A percentile compares a stretch with the other conserved stretches of the same genome.
Conservation (phyloP, 2,797 vertebrate genomes). For the Syndactyla subalaris region DNA sequence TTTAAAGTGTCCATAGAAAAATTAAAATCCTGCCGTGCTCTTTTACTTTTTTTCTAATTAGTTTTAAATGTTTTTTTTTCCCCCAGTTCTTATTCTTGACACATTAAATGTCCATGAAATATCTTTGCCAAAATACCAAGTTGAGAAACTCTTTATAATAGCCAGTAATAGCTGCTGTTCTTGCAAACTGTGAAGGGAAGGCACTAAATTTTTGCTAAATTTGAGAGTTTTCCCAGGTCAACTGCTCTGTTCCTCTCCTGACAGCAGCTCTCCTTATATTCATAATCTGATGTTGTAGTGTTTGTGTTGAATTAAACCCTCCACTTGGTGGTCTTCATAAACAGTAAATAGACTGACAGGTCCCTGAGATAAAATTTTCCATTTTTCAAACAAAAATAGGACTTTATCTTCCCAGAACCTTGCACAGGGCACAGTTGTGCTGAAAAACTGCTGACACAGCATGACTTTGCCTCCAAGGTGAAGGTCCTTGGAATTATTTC, state of each 20-base stretch:
- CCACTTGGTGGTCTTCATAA: not conserved
- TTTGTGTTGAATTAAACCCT: not conserved
- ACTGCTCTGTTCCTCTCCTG: not conserved
- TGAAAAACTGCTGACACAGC: not conserved
- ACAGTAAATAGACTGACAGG: not conserved
- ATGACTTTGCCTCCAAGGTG: not conserved
- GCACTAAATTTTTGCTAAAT: not conserved
- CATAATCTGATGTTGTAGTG: not conserved
- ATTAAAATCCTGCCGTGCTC: not conserved
- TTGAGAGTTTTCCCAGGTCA: not conserved
- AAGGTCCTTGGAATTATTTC: not conserved
- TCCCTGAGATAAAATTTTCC: not conserved
- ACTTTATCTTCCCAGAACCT: not conserved
- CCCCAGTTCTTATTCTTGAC: not conserved
- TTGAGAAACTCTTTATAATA: not conserved
- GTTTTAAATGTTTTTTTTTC: not conserved
- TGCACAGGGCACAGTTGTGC: accelerated
- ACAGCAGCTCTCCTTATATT: not conserved
- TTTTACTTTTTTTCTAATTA: not conserved
- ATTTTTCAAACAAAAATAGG: not conserved
- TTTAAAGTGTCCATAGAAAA: not conserved
- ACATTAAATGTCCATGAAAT: not conserved
- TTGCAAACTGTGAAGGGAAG: not conserved
- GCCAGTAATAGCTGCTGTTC: not conserved
- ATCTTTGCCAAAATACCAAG: not conserved